Conservation (phyloP, 2,888 invertebrate genomes). For the Electrophaes corylata region DNA sequence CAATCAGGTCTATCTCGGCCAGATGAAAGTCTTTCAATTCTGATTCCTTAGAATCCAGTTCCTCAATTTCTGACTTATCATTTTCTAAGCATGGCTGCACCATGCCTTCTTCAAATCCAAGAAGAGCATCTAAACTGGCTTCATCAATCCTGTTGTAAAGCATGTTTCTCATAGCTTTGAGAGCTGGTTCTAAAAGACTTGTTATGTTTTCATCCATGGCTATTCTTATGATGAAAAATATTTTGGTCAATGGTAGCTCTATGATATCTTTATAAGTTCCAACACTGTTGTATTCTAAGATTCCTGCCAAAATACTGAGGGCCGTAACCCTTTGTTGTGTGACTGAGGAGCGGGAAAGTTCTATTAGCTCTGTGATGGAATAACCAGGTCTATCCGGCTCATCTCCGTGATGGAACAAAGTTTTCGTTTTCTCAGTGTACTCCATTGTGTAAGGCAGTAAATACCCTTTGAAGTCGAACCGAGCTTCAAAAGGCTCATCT, state of each 20-base stretch:
- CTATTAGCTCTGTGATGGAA: slow-evolving; percentile 93
- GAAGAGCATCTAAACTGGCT: slow-evolving; percentile 87
- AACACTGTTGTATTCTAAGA: slow-evolving; percentile 87
- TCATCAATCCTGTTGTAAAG: slow-evolving; percentile 92
- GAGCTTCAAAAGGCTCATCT: slow-evolving; percentile 89
- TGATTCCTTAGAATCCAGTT: slow-evolving; percentile 79
- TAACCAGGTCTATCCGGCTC: slow-evolving; percentile 97
- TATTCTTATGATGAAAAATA: slow-evolving; percentile 91
- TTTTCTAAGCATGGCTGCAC: slow-evolving; percentile 85
- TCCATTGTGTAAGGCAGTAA: slow-evolving; percentile 89
- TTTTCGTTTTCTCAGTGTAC: slow-evolving; percentile 80
- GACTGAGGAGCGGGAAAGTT: slow-evolving; percentile 90
- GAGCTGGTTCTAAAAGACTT: slow-evolving; percentile 89
- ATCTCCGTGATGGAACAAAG: slow-evolving; percentile 95
- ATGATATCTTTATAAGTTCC: slow-evolving; percentile 92
- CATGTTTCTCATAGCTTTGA: slow-evolving; percentile 90
- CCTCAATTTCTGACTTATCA: slow-evolving; percentile 80
- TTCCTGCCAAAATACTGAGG: slow-evolving; percentile 90
- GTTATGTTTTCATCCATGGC: slow-evolving; percentile 93
- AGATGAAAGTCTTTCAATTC: slow-evolving; percentile 94
- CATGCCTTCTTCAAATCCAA: slow-evolving; percentile 87
- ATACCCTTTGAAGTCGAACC: slow-evolving; percentile 93
- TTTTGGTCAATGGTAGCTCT: slow-evolving; percentile 90
- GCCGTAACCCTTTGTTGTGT: slow-evolving; percentile 93
- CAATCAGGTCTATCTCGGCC: slow-evolving; percentile 91